Evolutionary conservation across 2,797 vertebrate species (phyloP).

Genomic region (Takifugu ocellatus): DNA sequence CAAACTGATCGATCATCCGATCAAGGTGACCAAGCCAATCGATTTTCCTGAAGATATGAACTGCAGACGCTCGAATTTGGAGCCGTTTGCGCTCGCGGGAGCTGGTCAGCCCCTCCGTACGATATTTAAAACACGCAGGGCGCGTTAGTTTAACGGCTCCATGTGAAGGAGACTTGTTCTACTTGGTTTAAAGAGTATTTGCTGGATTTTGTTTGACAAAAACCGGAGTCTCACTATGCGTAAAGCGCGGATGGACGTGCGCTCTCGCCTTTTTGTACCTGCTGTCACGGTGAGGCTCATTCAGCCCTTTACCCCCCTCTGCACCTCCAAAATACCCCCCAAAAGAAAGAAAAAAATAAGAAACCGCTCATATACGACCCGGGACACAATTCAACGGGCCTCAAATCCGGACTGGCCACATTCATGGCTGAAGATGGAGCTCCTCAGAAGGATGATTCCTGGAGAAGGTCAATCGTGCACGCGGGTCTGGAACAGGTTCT

Average conservation of each 20-base stretch:
- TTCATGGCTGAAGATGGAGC: conserved; percentile 12
- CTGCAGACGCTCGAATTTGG: neutral
- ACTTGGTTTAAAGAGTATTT: neutral
- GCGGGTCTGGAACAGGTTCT: conserved; percentile 20
- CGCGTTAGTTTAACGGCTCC: conserved; percentile 9
- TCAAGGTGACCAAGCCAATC: conserved; percentile 6
- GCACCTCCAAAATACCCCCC: neutral
- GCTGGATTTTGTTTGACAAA: neutral
- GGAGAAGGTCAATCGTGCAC: conserved; percentile 42
- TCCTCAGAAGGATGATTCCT: conserved; percentile 21
- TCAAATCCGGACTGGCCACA: neutral
- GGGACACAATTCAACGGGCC: neutral
- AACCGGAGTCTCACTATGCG: conserved; percentile 8
- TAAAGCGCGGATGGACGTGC: conserved; percentile 15
- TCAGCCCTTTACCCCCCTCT: conserved; percentile 1
- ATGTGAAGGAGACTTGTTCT: conserved; percentile 35
- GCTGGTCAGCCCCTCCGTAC: conserved; percentile 11
- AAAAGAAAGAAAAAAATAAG: neutral
- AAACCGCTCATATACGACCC: neutral
- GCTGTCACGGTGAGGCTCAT: too few relatives aligned
- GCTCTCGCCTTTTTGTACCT: conserved; percentile 18
- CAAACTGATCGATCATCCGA: conserved; percentile 6
- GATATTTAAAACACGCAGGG: conserved; percentile 1
- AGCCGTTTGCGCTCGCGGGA: conserved; percentile 19
- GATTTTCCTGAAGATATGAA: neutral